Conservation (phyloP, 2,888 invertebrate species). For the Netelia fuscicornis region DNA sequence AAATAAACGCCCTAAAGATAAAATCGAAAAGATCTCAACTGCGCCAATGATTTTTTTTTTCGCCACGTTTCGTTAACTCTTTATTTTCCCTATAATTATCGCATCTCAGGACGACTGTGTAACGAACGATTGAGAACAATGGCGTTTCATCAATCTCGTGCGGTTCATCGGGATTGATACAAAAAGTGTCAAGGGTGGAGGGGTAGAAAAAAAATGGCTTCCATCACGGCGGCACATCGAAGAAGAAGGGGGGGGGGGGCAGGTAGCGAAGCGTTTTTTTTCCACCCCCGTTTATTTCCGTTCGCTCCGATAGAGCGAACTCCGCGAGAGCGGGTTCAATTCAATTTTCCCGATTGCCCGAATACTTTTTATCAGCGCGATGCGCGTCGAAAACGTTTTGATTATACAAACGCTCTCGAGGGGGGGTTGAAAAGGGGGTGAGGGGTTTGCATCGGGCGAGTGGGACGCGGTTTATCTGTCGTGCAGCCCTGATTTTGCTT, state of each 20-base stretch:
- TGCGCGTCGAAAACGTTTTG: conserved; percentile 63
- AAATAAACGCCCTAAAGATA: not conserved
- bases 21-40: not conserved
- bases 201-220: conserved; percentile 22
- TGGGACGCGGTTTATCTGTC: conserved; percentile 58
- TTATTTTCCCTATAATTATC: not conserved
- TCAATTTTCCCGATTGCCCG: conserved; percentile 66
- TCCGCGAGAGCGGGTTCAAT: conserved; percentile 50
- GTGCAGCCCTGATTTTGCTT: conserved; percentile 51
- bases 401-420: conserved; percentile 52
- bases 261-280: conserved; percentile 28
- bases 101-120: not conserved
- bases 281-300: conserved; percentile 53
- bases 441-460: conserved; percentile 13
- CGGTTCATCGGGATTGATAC: conserved; percentile 4
- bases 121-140: conserved; percentile 26
- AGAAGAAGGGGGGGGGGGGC: not conserved
- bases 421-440: not conserved
- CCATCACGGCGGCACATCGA: conserved; percentile 1
- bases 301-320: conserved; percentile 56
- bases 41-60: not conserved
- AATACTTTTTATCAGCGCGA: conserved; percentile 61
- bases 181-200: conserved; percentile 4
- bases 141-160: conserved; percentile 34
- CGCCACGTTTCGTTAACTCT: not conserved